phyloP scores from a whole-genome alignment of 2,797 vertebrate species.

The Leuciscus waleckii region DNA sequence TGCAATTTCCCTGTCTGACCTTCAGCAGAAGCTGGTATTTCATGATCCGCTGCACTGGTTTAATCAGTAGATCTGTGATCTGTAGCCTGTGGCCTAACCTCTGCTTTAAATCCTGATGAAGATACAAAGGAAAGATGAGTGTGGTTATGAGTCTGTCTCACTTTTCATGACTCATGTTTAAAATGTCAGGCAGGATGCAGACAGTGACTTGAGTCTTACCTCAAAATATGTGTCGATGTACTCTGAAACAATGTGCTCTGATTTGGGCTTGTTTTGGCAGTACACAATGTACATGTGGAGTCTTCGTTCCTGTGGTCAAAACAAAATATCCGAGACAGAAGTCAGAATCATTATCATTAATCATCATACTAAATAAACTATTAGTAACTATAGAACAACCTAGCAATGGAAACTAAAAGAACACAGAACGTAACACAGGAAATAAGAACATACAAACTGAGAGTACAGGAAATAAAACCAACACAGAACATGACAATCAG shows the following conservation, averaged over 20 bases:
- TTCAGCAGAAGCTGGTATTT: conserved; percentile 97
- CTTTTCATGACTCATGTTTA: conserved; percentile 20
- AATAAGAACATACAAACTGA: background rate
- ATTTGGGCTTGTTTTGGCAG: conserved; percentile 99
- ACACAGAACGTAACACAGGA: background rate
- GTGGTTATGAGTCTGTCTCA: background rate
- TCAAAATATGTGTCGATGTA: conserved; percentile 99
- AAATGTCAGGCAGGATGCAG: conserved; percentile 1
- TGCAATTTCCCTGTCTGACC: conserved; percentile 73
- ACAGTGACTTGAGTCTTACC: conserved; percentile 76
- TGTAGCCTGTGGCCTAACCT: conserved; percentile 94
- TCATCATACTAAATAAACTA: background rate
- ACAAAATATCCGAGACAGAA: background rate
- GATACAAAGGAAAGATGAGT: background rate
- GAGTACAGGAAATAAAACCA: background rate
- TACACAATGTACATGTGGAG: conserved; percentile 99
- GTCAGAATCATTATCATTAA: background rate
- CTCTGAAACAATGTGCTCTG: conserved; percentile 98
- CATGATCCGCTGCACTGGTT: conserved; percentile 98
- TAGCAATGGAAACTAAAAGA: background rate
- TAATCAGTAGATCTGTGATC: conserved; percentile 95
- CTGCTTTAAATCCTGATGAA: conserved; percentile 90
- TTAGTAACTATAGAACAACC: background rate
- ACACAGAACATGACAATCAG: background rate
- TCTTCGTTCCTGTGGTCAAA: conserved; percentile 86